Evolutionary conservation across 2,888 invertebrate genomes (phyloP), one percentile per base, ranked within the genome.

Genomic region (Cryptocheilus praepositus): DNA sequence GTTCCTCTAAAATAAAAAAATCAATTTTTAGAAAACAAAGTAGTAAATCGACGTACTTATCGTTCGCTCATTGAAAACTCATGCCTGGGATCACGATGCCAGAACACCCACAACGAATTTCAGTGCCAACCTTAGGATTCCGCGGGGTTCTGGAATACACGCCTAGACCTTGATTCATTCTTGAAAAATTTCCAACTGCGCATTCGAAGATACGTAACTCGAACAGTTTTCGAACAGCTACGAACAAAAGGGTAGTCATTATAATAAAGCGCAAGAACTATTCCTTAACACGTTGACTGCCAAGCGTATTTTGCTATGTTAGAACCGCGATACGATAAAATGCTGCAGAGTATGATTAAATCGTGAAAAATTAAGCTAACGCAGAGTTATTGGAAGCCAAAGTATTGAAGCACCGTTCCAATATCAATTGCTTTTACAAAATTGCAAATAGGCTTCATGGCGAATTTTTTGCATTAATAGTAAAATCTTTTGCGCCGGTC

Each of bases 191-290:
- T 0, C 92, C 93, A 5, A 91, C 90, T 56, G 92, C 92, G 76
- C 93, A 93, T 69, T 90, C 90, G 44, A 93, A 82, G 0, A 93
- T 91, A 61, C 91, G 88, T 45, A 92, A 91, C 57, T 91, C 90
- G 74, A 93, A 93, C 11, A 93, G 85, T 74, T 91, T 92, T 46
- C 90, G 89, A 0, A 93, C 89, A 53, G 92, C 93, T 92, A 54
- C 3, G 65, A 61, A 25, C 7, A 8, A 16, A 25, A 67, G 28
- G 55, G 7, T 49, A 49, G 2, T n/a, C n/a, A 25, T 28, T 43
- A 15, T 11, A 45, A 54, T 18, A 5, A 25, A 25, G 11, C 18
- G n/a, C 21, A 43, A 18, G 28, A 4, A n/a, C n/a, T n/a, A n/a
- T n/a, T n/a, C n/a, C n/a, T n/a, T n/a, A n/a, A n/a, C n/a, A n/a